Evolutionary conservation across 2,113 vertebrate genomes (phyloP).

Genomic region (Plecotus auritus): DNA sequence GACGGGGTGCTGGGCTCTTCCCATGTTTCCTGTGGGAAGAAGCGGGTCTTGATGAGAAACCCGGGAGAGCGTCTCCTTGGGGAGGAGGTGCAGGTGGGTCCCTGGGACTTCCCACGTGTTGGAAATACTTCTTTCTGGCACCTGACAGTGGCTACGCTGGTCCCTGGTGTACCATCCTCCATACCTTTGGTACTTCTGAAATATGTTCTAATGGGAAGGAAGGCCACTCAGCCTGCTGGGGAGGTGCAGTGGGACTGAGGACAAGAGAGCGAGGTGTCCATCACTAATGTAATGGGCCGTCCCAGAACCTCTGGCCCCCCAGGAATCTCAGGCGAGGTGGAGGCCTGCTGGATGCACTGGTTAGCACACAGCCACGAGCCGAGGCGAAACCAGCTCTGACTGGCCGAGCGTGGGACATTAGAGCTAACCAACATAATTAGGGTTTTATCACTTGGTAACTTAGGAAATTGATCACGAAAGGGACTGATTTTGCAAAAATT

Average conservation of each 20-base stretch:
- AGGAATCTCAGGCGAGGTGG: not conserved
- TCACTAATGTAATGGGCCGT: rapidly evolving
- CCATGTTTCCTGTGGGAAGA: not conserved
- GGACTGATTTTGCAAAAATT: not conserved
- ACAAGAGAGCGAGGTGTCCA: not conserved
- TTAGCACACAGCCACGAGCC: too few species aligned
- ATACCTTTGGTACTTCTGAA: not conserved
- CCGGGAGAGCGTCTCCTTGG: not conserved
- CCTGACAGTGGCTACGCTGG: rapidly evolving
- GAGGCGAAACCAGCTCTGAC: rapidly evolving
- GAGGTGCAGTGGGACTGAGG: too few species aligned
- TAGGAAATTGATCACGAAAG: not conserved
- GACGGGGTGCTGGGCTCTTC: not conserved
- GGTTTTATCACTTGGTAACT: not conserved
- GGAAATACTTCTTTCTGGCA: not conserved
- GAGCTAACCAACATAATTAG: too few species aligned
- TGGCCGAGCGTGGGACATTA: rapidly evolving
- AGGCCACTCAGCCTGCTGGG: not conserved
- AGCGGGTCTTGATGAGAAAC: not conserved
- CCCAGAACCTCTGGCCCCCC: not conserved
- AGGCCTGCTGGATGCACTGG: not conserved
- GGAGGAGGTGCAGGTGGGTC: rapidly evolving
- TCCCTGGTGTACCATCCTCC: not conserved
- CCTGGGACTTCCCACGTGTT: rapidly evolving
- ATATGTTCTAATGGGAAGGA: not conserved